Conservation (phyloP, 2,113 vertebrate species). For the Cinclus mexicanus region DNA sequence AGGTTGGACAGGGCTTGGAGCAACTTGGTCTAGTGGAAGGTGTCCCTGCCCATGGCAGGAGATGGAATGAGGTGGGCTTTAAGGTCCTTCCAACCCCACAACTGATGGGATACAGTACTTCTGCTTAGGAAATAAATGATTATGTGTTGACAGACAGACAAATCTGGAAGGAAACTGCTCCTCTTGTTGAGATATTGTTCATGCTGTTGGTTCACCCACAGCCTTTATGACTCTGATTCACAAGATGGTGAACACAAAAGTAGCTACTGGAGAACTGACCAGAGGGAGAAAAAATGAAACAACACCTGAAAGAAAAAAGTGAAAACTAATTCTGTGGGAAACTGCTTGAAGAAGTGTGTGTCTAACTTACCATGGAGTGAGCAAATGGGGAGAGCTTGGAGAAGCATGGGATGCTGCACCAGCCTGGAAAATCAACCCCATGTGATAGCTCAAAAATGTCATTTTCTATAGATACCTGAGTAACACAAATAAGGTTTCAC, state of each 20-base stretch:
- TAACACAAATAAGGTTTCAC: not conserved
- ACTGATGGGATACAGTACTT: not conserved
- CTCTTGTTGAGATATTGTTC: not conserved
- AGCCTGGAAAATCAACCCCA: not conserved
- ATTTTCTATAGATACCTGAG: not conserved
- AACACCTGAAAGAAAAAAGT: not conserved
- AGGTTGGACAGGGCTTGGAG: accelerated
- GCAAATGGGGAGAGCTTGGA: not conserved
- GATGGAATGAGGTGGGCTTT: not conserved
- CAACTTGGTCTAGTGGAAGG: accelerated
- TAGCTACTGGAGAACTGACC: not conserved
- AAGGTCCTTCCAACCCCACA: not conserved
- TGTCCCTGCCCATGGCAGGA: not conserved
- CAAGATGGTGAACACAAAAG: not conserved
- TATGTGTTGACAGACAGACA: not conserved
- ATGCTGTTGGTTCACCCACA: accelerated
- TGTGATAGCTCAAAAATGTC: not conserved
- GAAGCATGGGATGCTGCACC: not conserved
- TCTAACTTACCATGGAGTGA: not conserved
- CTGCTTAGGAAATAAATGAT: not conserved
- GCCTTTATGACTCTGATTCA: not conserved
- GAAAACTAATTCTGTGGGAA: not conserved
- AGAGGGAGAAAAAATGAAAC: not conserved
- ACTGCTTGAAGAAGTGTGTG: not conserved
- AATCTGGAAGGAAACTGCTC: not conserved